Percentiles rank a stretch among this genome's conserved stretches.
Conservation (phyloP, 2,888 invertebrate species). For the Orgyia antiqua region DNA sequence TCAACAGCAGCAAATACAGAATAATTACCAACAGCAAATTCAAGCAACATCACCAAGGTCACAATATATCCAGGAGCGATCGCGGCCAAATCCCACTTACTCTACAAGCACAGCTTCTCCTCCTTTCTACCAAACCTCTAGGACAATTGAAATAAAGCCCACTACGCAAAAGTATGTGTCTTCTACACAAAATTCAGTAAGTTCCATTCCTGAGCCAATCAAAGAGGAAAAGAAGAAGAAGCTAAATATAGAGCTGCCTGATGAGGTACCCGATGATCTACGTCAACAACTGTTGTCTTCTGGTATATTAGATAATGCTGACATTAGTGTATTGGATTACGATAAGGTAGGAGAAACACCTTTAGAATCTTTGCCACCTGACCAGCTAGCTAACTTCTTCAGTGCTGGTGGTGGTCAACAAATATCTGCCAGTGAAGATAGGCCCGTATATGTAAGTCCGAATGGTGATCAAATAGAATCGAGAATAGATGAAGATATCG, state of each 20-base stretch:
- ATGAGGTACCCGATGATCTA: constrained; percentile 92
- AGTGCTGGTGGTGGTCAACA: constrained; percentile 89
- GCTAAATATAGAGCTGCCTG: constrained; percentile 81
- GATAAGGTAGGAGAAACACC: constrained; percentile 93
- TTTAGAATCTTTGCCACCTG: constrained; percentile 88
- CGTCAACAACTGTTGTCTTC: constrained; percentile 89
- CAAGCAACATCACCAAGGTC: constrained; percentile 52
- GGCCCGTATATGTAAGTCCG: constrained; percentile 81
- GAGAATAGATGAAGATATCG: constrained; percentile 63
- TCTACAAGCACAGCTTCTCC: constrained; percentile 50
- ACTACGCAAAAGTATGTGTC: constrained; percentile 71
- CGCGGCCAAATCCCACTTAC: constrained; percentile 46
- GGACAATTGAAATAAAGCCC: constrained; percentile 68
- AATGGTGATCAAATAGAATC: constrained; percentile 78
- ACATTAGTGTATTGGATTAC: constrained; percentile 91
- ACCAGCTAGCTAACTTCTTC: constrained; percentile 91
- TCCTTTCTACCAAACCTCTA: constrained; percentile 59
- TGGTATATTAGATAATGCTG: constrained; percentile 91
- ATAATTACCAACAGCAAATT: constrained; percentile 44
- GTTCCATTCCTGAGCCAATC: constrained; percentile 53
- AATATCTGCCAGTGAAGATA: constrained; percentile 83
- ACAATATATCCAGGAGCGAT: constrained; percentile 62
- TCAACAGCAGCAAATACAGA: constrained; percentile 32
- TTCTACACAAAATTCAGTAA: constrained; percentile 68
- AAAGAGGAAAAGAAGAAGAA: constrained; percentile 78